Evolutionary conservation across 2,113 vertebrate species (phyloP).

Genomic region (Gymnobelideus leadbeateri): DNA sequence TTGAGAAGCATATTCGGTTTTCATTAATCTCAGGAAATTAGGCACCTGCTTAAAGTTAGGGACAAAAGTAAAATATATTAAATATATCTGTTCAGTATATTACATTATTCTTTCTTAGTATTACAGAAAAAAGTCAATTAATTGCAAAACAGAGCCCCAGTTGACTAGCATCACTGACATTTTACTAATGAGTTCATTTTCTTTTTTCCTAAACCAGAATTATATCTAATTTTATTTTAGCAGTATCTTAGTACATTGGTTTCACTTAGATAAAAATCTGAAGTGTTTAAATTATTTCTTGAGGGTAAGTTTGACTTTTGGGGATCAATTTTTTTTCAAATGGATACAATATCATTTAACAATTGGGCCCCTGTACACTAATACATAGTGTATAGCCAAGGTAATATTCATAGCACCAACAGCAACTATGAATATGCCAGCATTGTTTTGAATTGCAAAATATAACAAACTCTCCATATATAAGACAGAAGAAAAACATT

Average conservation of each 20-base stretch:
- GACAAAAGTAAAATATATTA: neutral
- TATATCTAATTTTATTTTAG: slow-evolving; percentile 5
- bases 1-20: neutral
- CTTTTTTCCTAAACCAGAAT: neutral
- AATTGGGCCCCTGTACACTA: neutral
- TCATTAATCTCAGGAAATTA: neutral
- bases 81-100: neutral
- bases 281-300: neutral
- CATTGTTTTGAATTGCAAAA: too few species aligned
- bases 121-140: slow-evolving; percentile 3
- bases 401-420: too few species aligned
- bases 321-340: neutral
- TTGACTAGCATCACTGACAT: neutral
- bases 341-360: slow-evolving; percentile 6
- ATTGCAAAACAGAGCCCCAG: slow-evolving; percentile 3
- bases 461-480: too few species aligned
- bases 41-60: neutral
- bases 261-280: neutral
- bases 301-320: neutral
- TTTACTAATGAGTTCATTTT: slow-evolving; percentile 5
- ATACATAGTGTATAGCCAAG: neutral
- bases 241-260: neutral
- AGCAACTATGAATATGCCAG: too few species aligned
- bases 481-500: too few species aligned
- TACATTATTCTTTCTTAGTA: neutral